phyloP scores from a whole-genome alignment of 2,888 invertebrate species.

The Eristalis tenax region DNA sequence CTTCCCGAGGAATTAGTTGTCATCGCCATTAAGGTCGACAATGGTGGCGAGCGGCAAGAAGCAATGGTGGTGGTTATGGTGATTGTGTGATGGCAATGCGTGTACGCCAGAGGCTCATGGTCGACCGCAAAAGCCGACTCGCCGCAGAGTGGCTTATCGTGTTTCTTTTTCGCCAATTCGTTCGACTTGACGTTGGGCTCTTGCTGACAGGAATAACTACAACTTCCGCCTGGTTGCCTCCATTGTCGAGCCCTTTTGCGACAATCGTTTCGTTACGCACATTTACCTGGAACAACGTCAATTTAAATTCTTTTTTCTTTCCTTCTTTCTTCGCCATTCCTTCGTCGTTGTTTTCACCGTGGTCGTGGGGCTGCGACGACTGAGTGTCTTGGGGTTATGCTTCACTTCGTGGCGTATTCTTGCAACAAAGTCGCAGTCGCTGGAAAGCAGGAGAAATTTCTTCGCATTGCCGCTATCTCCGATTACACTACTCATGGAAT shows the following conservation, averaged over 20 bases:
- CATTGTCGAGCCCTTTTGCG: conserved; percentile 57
- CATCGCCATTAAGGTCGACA: not conserved
- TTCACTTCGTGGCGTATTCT: conserved; percentile 4
- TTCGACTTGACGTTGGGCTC: not conserved
- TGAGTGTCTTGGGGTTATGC: not conserved
- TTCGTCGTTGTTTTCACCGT: not conserved
- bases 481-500: conserved; percentile 49
- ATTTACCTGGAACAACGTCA: conserved; percentile 65
- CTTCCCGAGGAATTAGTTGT: not conserved
- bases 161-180: conserved; percentile 30
- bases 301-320: conserved; percentile 24
- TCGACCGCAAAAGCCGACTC: conserved; percentile 36
- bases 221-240: conserved; percentile 59
- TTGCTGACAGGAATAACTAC: conserved; percentile 41
- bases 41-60: not conserved
- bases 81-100: not conserved
- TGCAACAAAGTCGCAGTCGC: conserved; percentile 41
- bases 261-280: conserved; percentile 61
- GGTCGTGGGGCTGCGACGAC: not conserved
- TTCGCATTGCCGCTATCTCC: conserved; percentile 54
- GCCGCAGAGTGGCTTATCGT: conserved; percentile 35
- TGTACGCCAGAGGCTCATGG: conserved; percentile 29
- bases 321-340: not conserved
- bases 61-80: not conserved
- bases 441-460: conserved; percentile 54